phyloP scores from a whole-genome alignment of 2,797 vertebrate genomes.

The Acropternis orthonyx region DNA sequence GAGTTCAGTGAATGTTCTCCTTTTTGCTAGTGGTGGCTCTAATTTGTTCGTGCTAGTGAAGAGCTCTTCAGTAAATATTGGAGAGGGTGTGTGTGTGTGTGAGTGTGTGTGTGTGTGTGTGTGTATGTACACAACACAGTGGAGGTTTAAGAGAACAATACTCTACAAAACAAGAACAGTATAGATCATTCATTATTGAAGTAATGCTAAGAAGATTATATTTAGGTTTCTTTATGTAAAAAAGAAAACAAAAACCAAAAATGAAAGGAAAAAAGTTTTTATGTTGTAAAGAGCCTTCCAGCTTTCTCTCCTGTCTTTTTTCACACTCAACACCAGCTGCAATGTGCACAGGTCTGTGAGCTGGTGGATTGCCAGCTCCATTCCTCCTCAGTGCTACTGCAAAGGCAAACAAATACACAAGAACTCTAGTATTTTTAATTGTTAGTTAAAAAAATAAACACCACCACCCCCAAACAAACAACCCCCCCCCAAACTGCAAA shows the following conservation, averaged over 20 bases:
- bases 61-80: background rate
- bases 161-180: background rate
- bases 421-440: background rate
- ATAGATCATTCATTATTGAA: background rate
- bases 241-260: background rate
- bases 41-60: background rate
- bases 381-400: background rate
- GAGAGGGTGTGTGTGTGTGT: background rate
- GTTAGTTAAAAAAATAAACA: background rate
- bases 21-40: background rate
- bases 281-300: background rate
- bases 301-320: background rate
- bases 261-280: background rate
- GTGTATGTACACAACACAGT: background rate
- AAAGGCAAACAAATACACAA: background rate
- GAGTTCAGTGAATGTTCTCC: fast-evolving
- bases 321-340: background rate
- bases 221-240: background rate
- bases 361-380: background rate
- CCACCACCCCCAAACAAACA: background rate
- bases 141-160: background rate
- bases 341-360: background rate
- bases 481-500: background rate
- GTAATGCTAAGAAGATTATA: background rate
- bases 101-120: background rate